Evolutionary conservation across 2,888 invertebrate species (phyloP), one percentile per base, ranked within the genome.

Genomic region (Conchocele bisecta): DNA sequence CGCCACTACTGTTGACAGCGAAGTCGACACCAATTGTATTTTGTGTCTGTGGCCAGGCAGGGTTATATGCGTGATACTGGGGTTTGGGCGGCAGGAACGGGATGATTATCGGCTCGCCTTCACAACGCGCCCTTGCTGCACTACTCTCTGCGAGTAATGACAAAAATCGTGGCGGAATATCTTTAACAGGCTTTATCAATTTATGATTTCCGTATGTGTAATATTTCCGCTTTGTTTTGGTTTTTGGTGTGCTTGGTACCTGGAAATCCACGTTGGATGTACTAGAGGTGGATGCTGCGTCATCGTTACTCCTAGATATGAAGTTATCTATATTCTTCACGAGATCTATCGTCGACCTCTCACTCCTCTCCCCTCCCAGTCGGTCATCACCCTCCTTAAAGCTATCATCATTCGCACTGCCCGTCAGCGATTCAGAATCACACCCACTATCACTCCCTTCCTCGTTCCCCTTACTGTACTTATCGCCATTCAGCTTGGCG

Each of bases 91-190:
- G 79, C 6, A 74, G 35, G 42, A 66, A 75, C 28, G 83, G 85
- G 54, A 87, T 74, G 48, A 87, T 86, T 42, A 88, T 86, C 13
- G 87, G 88, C 46, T 87, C 86, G 6, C 88, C 88, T 56, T 88
- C 88, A 74, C 86, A 87, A 1, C 86, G 76, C 2, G 84, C 81
- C 57, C 83, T 85, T 33, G 86, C 87, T 13, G 84, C 82, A 68
- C 84, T 85, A 28, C 79, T 82, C 33, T 84, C 84, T 2, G 83
- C 84, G 22, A 89, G 61, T 60, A 88, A 64, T 48, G 83, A 74
- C 53, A 88, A 78, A 72, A 88, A 89, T 5, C 88, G 79, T n/a
- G 85, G 86, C 17, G 89, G 89, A 33, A 89, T 88, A 61, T 89
- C 88, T 72, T 88, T 89, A 58, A 89, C 86, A 11, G 89, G 89